Evolutionary conservation across 2,113 vertebrate genomes (phyloP).

Genomic region (Turdus rufiventris): DNA sequence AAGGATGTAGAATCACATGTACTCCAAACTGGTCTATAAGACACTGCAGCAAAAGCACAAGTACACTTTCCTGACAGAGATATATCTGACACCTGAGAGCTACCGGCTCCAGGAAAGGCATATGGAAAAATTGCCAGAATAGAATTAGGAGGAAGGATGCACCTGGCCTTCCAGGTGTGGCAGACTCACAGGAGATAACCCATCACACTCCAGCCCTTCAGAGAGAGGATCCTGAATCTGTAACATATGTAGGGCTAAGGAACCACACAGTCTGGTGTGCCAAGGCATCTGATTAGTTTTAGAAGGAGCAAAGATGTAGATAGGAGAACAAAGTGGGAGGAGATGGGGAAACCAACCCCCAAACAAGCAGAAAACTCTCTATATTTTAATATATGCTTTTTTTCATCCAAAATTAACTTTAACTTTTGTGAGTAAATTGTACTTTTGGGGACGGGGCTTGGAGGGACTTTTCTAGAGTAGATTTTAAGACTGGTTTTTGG

Average conservation of each 20-base stretch:
- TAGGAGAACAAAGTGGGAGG: neutral
- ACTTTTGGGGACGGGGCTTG: rapidly evolving
- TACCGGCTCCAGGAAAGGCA: neutral
- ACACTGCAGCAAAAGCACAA: neutral
- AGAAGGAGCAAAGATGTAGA: neutral
- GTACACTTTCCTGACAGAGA: neutral
- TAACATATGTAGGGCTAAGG: neutral
- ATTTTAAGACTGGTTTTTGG: neutral
- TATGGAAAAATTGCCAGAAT: neutral
- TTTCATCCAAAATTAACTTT: neutral
- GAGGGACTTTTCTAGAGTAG: neutral
- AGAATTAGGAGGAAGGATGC: neutral
- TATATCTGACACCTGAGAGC: neutral
- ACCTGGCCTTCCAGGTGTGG: neutral
- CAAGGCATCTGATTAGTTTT: slow-evolving; percentile 46
- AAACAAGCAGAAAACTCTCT: neutral
- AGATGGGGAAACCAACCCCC: neutral
- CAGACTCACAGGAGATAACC: neutral
- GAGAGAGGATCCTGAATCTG: neutral
- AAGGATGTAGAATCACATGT: neutral
- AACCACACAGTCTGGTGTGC: neutral
- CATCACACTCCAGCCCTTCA: neutral
- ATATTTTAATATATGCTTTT: neutral
- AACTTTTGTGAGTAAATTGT: neutral
- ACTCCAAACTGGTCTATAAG: neutral